Evolutionary conservation across 2,888 invertebrate genomes (phyloP), one percentile per base, ranked within the genome.

Genomic region (Spisula solida): DNA sequence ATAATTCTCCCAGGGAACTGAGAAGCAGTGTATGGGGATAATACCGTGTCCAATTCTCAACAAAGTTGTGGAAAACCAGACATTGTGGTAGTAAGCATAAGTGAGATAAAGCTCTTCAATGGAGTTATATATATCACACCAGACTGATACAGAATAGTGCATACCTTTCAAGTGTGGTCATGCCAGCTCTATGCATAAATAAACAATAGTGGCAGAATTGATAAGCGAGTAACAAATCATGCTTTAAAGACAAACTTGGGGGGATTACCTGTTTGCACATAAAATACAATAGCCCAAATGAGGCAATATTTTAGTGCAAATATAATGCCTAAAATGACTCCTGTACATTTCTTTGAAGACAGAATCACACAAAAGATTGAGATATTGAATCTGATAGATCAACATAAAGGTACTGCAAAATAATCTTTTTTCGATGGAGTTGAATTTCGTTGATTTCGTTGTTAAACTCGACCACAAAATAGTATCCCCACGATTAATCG

Each of bases 111-210:
- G 60, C 10, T 56, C 20, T 56, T 41, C 41, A 41, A 16, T 51
- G 51, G 14, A 51, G 60, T 66, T 66, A 66, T 25, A 25, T 25
- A 25, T n/a, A 66, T 66, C 25, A 8, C 60, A 66, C 25, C 60
- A 66, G 8, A 66, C 25, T 8, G 6, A 66, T 25, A 66, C 0
- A 66, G 10, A 66, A n/a, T 51, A 16, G 1, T 51, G 51, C 14
- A 16, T 51, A 83, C 83, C 48, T 84, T 84, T 84, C 83, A 8
- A 75, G 18, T 84, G 8, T 84, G 1, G 83, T 75, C 25, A 48
- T 29, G 25, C 83, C 83, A 25, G 83, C 51, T 84, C 83, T 84
- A 81, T 47, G 55, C 25, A 81, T 20, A 47, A 48, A 80, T 4
- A 48, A 34, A 80, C 16, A 47, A 14, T 80, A 20, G 4, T 48